These are phyloP conservation scores for Iselma pallidipennis DNA, from an alignment of 2,888 invertebrate species.

Conservation along the genomic window DNA sequence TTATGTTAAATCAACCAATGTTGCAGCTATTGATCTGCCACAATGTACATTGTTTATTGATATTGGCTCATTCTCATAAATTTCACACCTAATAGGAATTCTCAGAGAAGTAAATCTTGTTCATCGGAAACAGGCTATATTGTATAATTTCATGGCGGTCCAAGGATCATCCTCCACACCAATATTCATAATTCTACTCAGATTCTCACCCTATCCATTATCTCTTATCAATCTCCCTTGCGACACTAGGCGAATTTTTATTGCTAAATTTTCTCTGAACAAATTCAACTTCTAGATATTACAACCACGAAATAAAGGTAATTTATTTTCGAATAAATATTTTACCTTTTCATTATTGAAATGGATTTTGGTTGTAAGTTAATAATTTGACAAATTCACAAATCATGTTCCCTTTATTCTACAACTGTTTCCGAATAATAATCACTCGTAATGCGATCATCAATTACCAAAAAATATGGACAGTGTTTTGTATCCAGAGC, in stretches of 20 bases:
- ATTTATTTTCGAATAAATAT: no score
- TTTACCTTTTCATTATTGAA: no score
- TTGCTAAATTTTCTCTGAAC: not conserved
- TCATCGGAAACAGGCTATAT: not conserved
- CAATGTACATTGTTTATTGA: not conserved
- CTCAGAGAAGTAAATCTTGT: not conserved
- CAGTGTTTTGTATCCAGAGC: not conserved
- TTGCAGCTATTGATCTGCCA: conserved; percentile 20
- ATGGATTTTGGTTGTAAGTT: not conserved
- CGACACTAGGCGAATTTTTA: not conserved
- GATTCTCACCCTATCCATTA: not conserved
- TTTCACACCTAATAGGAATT: not conserved
- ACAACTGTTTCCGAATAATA: not conserved
- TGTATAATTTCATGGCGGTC: no score
- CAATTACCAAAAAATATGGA: not conserved
- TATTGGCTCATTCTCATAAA: not conserved
- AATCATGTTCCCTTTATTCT: not conserved
- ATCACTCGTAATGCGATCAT: not conserved
- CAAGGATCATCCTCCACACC: no score
- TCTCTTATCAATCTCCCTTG: not conserved
- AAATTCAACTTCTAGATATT: no score
- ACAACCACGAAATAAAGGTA: no score
- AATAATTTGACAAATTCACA: not conserved
- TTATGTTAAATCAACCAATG: conserved; percentile 30
- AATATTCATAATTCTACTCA: not conserved